Base-by-base conservation (phyloP, 2,888 invertebrate genomes). In the Idaea biselata region DNA sequence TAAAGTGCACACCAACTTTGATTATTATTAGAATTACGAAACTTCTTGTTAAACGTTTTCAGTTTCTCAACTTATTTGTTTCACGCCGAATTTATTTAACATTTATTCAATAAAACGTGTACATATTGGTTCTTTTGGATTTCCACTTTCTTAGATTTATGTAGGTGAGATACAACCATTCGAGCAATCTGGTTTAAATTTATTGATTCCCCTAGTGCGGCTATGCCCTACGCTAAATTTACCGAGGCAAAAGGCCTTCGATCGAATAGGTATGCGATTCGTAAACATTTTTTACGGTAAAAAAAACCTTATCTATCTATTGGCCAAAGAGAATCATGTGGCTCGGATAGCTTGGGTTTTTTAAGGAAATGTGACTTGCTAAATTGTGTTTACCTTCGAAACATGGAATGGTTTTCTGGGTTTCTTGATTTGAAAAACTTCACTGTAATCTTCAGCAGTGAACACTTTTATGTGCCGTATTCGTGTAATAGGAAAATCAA, bases 181-280 rank as follows among this genome's bases (percentile, higher is more conserved):
- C 69, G 63, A 68, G 73, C 73, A 73, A 79, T 73, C 66, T 72
- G 68, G 70, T 77, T 75, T 72, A 73, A 78, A 79, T 78, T 79
- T 79, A 77, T 74, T 73, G 78, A 76, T 78, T 73, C 68, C 72
- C 68, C 68, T 73, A 72, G 70, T 68, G 70, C 71, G 69, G 73
- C 68, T 67, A 67, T 75, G 70, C 72, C 70, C 71, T 64, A 71
- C 69, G 70, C 71, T 71, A 74, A 72, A 73, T 77, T 75, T 77
- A 73, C 71, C 69, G 66, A 63, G 61, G 64, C 67, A 68, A 64
- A 66, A 66, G 60, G 58, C 59, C 66, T 66, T 54, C 64, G 65
- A 65, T 69, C 68, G 66, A 70, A 70, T 64, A 58, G 65, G 68
- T 68, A 66, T 68, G 68, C 71, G 68, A 72, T 74, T 72, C 70